Evolutionary conservation across 2,888 invertebrate genomes (phyloP), one percentile per base, ranked within the genome.

Genomic region (Synanthedon myopaeformis): DNA sequence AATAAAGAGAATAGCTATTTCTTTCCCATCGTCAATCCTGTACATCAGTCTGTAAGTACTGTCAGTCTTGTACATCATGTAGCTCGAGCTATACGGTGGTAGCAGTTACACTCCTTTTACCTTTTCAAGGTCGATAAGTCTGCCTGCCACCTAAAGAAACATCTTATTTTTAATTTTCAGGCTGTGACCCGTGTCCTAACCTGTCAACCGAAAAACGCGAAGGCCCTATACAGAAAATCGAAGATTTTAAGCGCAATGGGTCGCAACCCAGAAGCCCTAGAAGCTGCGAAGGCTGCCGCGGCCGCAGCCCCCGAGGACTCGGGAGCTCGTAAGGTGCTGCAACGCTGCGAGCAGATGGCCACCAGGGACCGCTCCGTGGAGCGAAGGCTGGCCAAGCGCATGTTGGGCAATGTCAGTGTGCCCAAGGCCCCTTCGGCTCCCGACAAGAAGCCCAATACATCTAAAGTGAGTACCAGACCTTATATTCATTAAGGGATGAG

Each of bases 121-220:
- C n/a, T n/a, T n/a, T n/a, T n/a, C n/a, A n/a, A n/a, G n/a, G n/a
- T n/a, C n/a, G n/a, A 2, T 3, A 35, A 8, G 5, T 35, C 8
- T 35, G 8, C 6, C 6, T 35, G 35, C 8, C 28, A 6, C 28
- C 1, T 8, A 28, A 8, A 28, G 28, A 35, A 35, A 35, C 10
- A 35, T 35, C 10, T 8, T 5, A 35, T 35, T 23, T 23, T 35
- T 45, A n/a, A 45, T 3, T 45, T 12, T 2, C 90, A 91, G 76
- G 95, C 96, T 8, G 92, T 97, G 35, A 93, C 94, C 52, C 90
- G 91, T 69, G 97, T 97, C 2, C 82, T 97, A 12, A 89, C 91
- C 58, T 93, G 94, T 68, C 94, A 97, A 72, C 96, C 97, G 0
- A 84, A 91, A 57, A 97, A 98, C 84, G 92, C 96, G 0, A 98